Evolutionary conservation across 2,797 vertebrate species (phyloP).

Genomic region (Spinibarbus caldwelli): DNA sequence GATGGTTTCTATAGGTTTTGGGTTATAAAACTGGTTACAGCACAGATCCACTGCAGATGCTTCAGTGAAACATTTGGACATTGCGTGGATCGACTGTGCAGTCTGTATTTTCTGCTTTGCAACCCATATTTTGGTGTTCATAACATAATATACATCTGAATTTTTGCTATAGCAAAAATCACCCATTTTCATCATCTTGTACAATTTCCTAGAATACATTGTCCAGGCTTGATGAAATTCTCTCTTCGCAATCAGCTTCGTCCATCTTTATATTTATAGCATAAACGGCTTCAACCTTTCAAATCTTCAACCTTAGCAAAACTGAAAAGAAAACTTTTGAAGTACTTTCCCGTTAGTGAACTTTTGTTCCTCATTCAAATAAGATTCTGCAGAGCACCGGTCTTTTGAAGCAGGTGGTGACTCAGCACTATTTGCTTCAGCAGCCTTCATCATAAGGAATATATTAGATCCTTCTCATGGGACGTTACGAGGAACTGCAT

Average conservation of each 20-base stretch:
- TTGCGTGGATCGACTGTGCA: neutral
- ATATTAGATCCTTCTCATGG: conserved; percentile 17
- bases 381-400: conserved; percentile 1
- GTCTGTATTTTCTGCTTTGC: neutral
- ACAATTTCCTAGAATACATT: neutral
- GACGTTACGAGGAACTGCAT: neutral
- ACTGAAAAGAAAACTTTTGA: conserved; percentile 49
- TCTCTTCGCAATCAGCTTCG: neutral
- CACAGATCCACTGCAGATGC: neutral
- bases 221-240: neutral
- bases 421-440: conserved; percentile 41
- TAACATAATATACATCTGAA: neutral
- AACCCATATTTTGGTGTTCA: neutral
- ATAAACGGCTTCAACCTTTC: neutral
- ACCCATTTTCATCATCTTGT: neutral
- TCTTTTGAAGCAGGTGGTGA: conserved; percentile 37
- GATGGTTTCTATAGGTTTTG: conserved; percentile 20
- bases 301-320: conserved; percentile 21
- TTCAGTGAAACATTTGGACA: neutral
- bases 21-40: conserved; percentile 40
- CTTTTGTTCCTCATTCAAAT: conserved; percentile 37
- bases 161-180: neutral
- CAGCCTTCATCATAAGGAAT: conserved; percentile 15
- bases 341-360: conserved; percentile 46
- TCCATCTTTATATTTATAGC: neutral